Percentiles rank a stretch among this genome's conserved stretches.
Evolutionary conservation across 2,113 vertebrate genomes (phyloP).

Genomic region (Mola mola): DNA sequence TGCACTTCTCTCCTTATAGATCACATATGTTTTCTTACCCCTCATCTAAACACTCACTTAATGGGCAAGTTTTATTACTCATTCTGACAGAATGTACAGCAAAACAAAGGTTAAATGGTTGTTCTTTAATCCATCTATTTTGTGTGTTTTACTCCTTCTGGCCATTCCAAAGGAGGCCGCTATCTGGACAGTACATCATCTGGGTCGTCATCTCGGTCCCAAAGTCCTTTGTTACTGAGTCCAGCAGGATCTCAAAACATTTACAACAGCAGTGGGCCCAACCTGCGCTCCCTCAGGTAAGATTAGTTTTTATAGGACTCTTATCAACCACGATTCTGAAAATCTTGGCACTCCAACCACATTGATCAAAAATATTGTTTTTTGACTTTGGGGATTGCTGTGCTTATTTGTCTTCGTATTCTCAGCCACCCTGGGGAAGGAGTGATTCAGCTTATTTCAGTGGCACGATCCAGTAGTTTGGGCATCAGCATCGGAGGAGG

Average conservation of each 20-base stretch:
- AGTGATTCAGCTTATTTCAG: conserved; percentile 87
- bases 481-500: conserved; percentile 88
- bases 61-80: too few relatives aligned
- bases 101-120: too few relatives aligned
- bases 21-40: too few relatives aligned
- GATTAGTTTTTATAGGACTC: background rate
- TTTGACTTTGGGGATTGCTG: background rate
- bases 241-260: conserved; percentile 83
- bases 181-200: conserved; percentile 90
- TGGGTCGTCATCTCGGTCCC: conserved; percentile 88
- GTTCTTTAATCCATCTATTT: background rate
- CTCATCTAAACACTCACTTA: too few relatives aligned
- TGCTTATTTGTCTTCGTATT: conserved; percentile 16
- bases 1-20: too few relatives aligned
- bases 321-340: background rate
- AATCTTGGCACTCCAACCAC: too few relatives aligned
- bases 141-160: background rate
- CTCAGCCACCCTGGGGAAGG: conserved; percentile 85
- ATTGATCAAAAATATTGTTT: background rate
- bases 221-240: conserved; percentile 89
- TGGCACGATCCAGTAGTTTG: conserved; percentile 82
- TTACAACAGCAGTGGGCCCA: conserved; percentile 69
- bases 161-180: conserved; percentile 72
- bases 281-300: conserved; percentile 79
- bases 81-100: too few relatives aligned